Conservation (phyloP, 2,797 vertebrate genomes). For the Spea hammondii region DNA sequence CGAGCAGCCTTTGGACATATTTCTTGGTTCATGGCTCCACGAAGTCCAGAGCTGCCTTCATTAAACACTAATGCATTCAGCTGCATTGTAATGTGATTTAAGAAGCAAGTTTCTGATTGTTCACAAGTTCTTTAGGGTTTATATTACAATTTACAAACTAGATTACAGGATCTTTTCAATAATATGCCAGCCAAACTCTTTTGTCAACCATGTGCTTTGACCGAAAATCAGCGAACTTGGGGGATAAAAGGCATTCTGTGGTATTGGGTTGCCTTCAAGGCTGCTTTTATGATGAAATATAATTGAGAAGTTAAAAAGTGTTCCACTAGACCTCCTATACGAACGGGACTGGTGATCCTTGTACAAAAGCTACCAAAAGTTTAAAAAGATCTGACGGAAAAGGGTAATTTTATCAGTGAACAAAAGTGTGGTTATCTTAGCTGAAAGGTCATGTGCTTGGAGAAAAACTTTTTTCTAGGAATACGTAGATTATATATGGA, state of each 20-base stretch:
- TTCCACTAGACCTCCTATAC: too few species aligned
- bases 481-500: too few species aligned
- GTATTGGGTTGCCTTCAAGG: too few species aligned
- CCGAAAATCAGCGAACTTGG: neutral
- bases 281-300: neutral
- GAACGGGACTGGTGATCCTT: too few species aligned
- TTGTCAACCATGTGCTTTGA: slow-evolving; percentile 1
- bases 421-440: too few species aligned
- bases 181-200: neutral
- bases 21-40: slow-evolving; percentile 35
- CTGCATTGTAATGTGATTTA: slow-evolving; percentile 45
- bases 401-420: too few species aligned
- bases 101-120: slow-evolving; percentile 39
- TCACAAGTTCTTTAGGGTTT: slow-evolving; percentile 40
- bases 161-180: slow-evolving; percentile 11
- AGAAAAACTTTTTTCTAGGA: too few species aligned
- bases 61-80: slow-evolving; percentile 46
- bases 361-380: too few species aligned
- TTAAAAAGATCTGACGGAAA: too few species aligned
- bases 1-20: slow-evolving; percentile 7
- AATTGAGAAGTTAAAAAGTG: too few species aligned
- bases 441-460: too few species aligned
- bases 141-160: slow-evolving; percentile 24
- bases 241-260: too few species aligned
- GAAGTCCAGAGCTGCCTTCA: slow-evolving; percentile 36